Evolutionary conservation across 2,888 invertebrate genomes (phyloP), one percentile per base, ranked within the genome.

Genomic region (Megalurothrips usitatus): DNA sequence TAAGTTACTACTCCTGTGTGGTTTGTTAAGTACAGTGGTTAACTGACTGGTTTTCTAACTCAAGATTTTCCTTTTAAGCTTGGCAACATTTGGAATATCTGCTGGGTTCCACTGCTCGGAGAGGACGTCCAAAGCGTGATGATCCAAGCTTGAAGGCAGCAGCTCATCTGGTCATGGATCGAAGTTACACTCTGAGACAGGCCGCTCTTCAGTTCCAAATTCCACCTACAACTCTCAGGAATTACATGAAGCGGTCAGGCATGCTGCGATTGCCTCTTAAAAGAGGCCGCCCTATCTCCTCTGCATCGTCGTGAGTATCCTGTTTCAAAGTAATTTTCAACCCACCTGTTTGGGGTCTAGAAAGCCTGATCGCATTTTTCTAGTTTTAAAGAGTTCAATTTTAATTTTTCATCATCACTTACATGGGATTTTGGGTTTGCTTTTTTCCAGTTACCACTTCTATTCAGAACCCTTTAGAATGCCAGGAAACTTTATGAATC

Each of bases 41-140:
- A 26, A 23, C 11, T 75, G 26, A 26, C 26, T 26, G 19, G 8
- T 75, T 75, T 75, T 26, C 68, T 75, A 75, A 75, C 23, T 26
- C 1, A 75, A 23, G 23, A 23, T 9, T 75, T 75, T 26, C 23
- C 26, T 75, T 75, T 75, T 12, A 75, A 75, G 68, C 68, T 26
- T 75, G 68, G 68, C 68, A 75, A 75, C 68, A 75, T 12, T 75
- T 75, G 68, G 68, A 75, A 75, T 75, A 75, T 75, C 68, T 75
- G 9, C 68, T 75, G 68, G 68, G 68, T 26, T 75, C 68, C 11
- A 75, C 68, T 75, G 68, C 68, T 75, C 68, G 68, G 26, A 75
- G 68, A 75, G 68, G 68, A 75, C 68, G 68, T 75, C 68, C 68
- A 26, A 75, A 75, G 23, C 68, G 68, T 26, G 68, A 75, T 75